Base-by-base conservation (phyloP, 2,888 invertebrate species). In the Phalangium opilio region DNA sequence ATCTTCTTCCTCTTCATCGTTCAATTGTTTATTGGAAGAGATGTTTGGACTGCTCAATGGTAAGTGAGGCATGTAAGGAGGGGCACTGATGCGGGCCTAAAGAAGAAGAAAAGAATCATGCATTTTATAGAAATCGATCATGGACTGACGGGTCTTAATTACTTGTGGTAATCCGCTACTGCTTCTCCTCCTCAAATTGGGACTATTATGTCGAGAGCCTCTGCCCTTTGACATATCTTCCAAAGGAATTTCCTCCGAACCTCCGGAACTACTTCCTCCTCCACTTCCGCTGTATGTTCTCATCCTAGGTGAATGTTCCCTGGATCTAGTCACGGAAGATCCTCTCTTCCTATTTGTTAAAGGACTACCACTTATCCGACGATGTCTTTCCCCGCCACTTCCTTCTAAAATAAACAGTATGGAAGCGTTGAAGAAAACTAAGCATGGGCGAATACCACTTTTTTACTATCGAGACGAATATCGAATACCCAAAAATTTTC, bases 181-280 rank as follows among this genome's bases (percentile, higher is more conserved):
- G 41, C 48, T 50, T 7, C 47, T 35, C 10, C 50, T 43, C 19
- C 48, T 39, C n/a, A 52, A 45, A 40, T 46, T 52, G 20, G 52
- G 52, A 33, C 52, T 52, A 4, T 42, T 48, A 47, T 50, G 52
- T 3, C 50, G 43, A 7, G 52, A 38, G 12, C 41, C 20, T 18
- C 50, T 48, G 5, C 42, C 44, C 40, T 47, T 48, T 3, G 64
- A 64, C 48, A 65, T 48, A 48, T 64, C 64, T 50, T 66, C 65
- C 43, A 66, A 53, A 2, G 64, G 66, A 38, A 66, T 66, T 47
- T 66, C 65, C 44, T 63, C 62, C 7, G 47, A 48, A 4, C 27
- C 27, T 27, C 5, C 8, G 27, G 27, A 27, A 27, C 27, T 27
- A 27, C 27, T 27, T 27, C 27, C 27, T 27, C 27, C 27, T 7